These are phyloP conservation scores for Scaptomyza caliginosa DNA, from an alignment of 2,888 invertebrate species.

Conservation along the genomic window DNA sequence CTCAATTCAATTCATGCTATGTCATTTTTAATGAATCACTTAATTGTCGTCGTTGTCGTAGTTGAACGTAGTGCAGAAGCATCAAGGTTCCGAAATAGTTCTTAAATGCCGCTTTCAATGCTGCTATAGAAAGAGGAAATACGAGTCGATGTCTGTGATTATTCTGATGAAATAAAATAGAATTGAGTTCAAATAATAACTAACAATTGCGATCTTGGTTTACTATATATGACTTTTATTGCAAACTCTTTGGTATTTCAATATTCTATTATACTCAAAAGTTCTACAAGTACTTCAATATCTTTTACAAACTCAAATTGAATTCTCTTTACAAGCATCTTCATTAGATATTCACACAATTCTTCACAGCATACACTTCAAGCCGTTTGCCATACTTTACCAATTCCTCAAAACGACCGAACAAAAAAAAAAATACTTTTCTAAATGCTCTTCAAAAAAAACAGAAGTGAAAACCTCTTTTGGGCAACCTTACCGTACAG, in stretches of 20 bases:
- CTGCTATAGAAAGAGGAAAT: slow-evolving; percentile 25
- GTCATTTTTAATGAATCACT: slow-evolving; percentile 81
- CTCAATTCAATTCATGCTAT: slow-evolving; percentile 77
- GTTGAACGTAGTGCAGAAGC: slow-evolving; percentile 19
- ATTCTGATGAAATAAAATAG: too few species aligned
- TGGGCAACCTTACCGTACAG: neutral
- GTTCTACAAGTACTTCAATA: slow-evolving; percentile 29
- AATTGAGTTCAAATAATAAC: slow-evolving; percentile 24
- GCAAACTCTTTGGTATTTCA: neutral
- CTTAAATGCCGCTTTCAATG: slow-evolving; percentile 41
- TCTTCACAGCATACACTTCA: slow-evolving; percentile 34
- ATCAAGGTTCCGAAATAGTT: slow-evolving; percentile 25
- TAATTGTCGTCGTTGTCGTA: slow-evolving; percentile 58
- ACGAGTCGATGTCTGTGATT: slow-evolving; percentile 31
- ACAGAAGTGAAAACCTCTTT: neutral
- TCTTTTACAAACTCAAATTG: slow-evolving; percentile 41
- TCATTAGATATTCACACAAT: slow-evolving; percentile 57
- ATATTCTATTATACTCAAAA: neutral
- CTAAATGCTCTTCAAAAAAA: slow-evolving; percentile 43
- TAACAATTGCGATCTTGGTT: slow-evolving; percentile 12
- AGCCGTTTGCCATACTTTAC: slow-evolving; percentile 33
- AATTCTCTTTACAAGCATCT: slow-evolving; percentile 30
- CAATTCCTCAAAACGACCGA: slow-evolving; percentile 11
- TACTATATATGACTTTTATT: too few species aligned
- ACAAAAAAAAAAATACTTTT: slow-evolving; percentile 31